Conservation (phyloP, 1,140 invertebrate genomes). For the Drosophila seguyi region DNA sequence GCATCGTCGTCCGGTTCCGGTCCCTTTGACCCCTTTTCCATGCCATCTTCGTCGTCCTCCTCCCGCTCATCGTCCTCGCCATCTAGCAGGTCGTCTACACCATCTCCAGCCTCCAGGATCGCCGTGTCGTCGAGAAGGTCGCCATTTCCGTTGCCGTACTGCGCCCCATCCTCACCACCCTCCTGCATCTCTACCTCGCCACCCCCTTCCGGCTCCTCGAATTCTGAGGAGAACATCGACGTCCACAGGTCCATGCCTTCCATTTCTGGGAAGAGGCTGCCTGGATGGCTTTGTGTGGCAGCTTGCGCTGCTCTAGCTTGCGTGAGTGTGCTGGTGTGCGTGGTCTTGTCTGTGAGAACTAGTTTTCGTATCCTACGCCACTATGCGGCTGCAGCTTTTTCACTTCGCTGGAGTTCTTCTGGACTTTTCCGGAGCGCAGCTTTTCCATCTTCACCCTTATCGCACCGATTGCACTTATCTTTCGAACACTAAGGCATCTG, state of each 20-base stretch:
- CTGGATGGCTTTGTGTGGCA: slow-evolving; percentile 9
- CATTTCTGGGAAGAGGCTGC: slow-evolving; percentile 51
- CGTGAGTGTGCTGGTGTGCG: slow-evolving; percentile 34
- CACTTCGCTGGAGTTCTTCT: slow-evolving; percentile 17
- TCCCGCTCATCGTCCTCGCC: slow-evolving; percentile 20
- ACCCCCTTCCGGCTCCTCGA: slow-evolving; percentile 36
- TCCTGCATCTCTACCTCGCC: slow-evolving; percentile 15
- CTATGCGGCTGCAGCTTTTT: slow-evolving; percentile 27
- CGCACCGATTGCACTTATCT: slow-evolving; percentile 30
- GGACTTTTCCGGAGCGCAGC: background rate
- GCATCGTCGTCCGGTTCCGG: slow-evolving; percentile 74
- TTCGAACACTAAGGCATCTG: background rate
- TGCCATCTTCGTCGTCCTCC: slow-evolving; percentile 38
- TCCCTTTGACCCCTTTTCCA: slow-evolving; percentile 21
- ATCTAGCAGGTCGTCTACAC: slow-evolving; percentile 41
- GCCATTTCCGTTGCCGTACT: slow-evolving; percentile 50
- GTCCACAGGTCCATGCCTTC: slow-evolving; percentile 80
- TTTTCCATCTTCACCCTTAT: slow-evolving; percentile 10
- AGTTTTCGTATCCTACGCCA: slow-evolving; percentile 66
- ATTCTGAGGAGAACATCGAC: slow-evolving; percentile 79
- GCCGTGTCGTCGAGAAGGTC: slow-evolving; percentile 13
- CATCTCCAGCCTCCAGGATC: slow-evolving; percentile 31
- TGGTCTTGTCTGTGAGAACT: slow-evolving; percentile 54
- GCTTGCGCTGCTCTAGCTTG: slow-evolving; percentile 17
- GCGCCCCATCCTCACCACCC: slow-evolving; percentile 24